Evolutionary conservation across 2,113 vertebrate species (phyloP).

Genomic region (Ailurus styani): DNA sequence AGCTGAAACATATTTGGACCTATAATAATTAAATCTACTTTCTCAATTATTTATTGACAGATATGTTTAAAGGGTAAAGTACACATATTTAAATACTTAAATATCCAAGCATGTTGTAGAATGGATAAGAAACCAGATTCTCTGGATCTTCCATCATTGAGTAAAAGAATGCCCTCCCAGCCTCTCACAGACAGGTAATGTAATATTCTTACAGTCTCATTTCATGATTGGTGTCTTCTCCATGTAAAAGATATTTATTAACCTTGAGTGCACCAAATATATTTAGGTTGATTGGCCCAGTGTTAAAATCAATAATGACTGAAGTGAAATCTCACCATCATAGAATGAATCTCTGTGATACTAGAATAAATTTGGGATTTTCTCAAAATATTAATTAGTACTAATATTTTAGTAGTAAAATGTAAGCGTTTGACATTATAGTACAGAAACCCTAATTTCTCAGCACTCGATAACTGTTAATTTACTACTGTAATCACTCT

Average conservation of each 20-base stretch:
- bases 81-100: constrained; percentile 98
- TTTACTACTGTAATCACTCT: background rate
- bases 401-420: background rate
- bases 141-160: constrained; percentile 92
- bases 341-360: background rate
- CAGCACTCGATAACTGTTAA: background rate
- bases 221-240: background rate
- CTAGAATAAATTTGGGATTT: constrained; percentile 27
- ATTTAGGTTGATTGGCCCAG: background rate
- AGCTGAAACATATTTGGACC: background rate
- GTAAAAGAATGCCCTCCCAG: constrained; percentile 92
- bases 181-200: constrained; percentile 95
- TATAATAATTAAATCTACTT: constrained; percentile 5
- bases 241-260: background rate
- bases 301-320: background rate
- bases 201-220: background rate
- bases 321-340: background rate
- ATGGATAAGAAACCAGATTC: constrained; percentile 97
- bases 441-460: background rate
- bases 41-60: constrained; percentile 81
- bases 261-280: background rate
- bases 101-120: constrained; percentile 93
- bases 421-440: background rate
- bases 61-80: constrained; percentile 98
- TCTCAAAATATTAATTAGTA: background rate